These are phyloP conservation scores for Riparia riparia DNA, from an alignment of 2,113 vertebrate genomes.

Conservation along the genomic window DNA sequence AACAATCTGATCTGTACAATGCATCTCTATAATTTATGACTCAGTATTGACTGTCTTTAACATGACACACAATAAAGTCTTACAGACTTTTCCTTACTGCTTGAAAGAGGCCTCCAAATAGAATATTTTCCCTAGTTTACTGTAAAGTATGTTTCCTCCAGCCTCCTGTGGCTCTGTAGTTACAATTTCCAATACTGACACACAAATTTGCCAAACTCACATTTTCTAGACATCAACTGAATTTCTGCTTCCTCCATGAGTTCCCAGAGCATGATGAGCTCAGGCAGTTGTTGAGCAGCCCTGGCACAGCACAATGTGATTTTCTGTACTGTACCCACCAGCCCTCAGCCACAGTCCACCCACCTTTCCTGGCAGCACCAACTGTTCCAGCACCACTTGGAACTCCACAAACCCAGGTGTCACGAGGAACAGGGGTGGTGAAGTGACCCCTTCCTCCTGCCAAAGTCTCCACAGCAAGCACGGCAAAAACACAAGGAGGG, in stretches of 20 bases:
- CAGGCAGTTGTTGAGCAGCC: neutral
- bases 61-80: neutral
- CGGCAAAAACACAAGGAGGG: rapidly evolving
- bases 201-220: neutral
- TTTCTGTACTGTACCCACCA: neutral
- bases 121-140: neutral
- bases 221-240: neutral
- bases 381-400: neutral
- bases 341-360: neutral
- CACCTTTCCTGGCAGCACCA: neutral
- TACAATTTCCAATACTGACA: neutral
- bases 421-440: rapidly evolving
- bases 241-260: neutral
- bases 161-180: neutral
- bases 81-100: neutral
- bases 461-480: neutral
- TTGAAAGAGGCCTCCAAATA: neutral
- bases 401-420: neutral
- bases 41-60: neutral
- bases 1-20: neutral
- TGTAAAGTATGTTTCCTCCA: neutral
- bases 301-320: neutral
- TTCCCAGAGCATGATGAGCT: neutral
- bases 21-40: neutral
- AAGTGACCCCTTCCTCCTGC: neutral